Conservation (phyloP, 2,113 vertebrate species). For the Oostethus manadensis region DNA sequence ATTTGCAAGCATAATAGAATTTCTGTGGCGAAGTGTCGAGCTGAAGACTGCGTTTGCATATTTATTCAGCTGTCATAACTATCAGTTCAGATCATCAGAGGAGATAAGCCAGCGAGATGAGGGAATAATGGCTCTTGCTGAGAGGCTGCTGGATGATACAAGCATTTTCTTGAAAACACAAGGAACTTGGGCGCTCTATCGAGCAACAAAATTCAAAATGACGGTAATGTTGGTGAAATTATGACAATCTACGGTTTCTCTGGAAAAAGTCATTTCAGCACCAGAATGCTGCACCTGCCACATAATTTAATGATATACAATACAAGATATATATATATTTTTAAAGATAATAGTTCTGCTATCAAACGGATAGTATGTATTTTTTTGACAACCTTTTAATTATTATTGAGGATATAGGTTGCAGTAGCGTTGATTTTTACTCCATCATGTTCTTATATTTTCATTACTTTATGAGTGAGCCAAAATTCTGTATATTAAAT, state of each 20-base stretch:
- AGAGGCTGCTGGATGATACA: conserved; percentile 56
- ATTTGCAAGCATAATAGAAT: conserved; percentile 60
- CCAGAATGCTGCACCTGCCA: background rate
- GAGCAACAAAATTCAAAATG: conserved; percentile 41
- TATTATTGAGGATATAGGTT: background rate
- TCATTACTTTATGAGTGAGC: background rate
- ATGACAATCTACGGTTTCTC: background rate
- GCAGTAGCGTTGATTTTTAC: background rate
- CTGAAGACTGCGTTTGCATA: conserved; percentile 63
- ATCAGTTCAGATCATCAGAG: conserved; percentile 71
- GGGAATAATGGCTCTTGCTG: conserved; percentile 68
- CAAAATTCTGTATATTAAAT: background rate
- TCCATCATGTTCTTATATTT: background rate
- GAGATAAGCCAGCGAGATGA: conserved; percentile 71
- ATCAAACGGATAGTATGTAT: too few species aligned
- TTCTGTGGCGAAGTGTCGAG: conserved; percentile 56
- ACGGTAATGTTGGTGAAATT: conserved; percentile 39
- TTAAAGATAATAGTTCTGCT: too few species aligned
- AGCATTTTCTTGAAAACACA: conserved; percentile 57
- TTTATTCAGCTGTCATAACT: conserved; percentile 75
- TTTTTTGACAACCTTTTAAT: background rate
- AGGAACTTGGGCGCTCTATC: conserved; percentile 49
- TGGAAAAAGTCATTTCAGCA: conserved; percentile 23
- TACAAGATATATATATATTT: too few species aligned
- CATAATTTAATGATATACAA: too few species aligned